A percentile compares a stretch with the other conserved stretches of the same genome.
phyloP scores from a whole-genome alignment of 1,140 invertebrate species.

The Bombus superbus region DNA sequence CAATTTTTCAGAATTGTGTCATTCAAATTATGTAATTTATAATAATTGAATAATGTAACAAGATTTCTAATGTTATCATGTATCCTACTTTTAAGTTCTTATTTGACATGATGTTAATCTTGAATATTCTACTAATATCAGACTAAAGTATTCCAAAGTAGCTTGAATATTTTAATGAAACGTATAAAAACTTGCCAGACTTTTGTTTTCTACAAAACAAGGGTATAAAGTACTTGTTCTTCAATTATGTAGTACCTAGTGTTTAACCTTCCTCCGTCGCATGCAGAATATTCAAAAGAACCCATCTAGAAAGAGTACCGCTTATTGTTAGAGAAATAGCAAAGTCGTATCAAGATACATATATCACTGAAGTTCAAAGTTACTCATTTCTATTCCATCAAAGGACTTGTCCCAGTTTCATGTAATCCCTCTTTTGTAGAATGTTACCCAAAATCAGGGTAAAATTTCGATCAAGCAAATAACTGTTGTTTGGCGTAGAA shows the following conservation, averaged over 20 bases:
- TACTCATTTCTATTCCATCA: not conserved
- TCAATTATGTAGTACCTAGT: not conserved
- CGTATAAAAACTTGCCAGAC: not conserved
- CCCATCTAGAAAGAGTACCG: not conserved
- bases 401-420: not conserved
- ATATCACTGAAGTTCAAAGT: not conserved
- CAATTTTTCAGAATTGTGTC: not conserved
- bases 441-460: too few relatives aligned
- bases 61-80: not conserved
- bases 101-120: not conserved
- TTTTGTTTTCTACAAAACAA: not conserved
- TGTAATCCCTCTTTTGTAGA: too few relatives aligned
- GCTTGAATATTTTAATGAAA: not conserved
- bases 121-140: not conserved
- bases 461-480: not conserved
- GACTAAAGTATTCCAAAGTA: not conserved
- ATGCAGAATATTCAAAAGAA: not conserved
- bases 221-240: not conserved
- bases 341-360: not conserved
- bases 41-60: not conserved
- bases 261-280: not conserved
- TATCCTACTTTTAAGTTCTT: not conserved
- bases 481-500: too few relatives aligned
- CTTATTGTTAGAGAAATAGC: not conserved
- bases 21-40: not conserved